Base-by-base conservation (phyloP, 1,140 invertebrate genomes). In the Caerostris extrusa region DNA sequence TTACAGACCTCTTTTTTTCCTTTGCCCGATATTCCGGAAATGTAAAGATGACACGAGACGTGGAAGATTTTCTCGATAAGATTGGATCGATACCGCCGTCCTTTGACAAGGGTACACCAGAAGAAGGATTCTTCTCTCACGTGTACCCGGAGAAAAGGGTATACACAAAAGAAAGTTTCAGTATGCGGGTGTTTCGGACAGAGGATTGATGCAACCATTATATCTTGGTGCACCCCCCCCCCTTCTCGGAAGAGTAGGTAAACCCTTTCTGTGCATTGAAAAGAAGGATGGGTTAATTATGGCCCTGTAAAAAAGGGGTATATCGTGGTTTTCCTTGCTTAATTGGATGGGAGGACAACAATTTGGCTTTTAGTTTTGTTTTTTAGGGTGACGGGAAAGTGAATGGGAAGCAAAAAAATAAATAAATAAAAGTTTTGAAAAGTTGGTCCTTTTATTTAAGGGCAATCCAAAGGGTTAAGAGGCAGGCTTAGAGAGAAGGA, bases 31-130 rank as follows among this genome's bases (percentile, higher is more conserved):
- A 85, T 61, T 85, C 82, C 56, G 91, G 91, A 87, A 87, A 93
- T 87, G 64, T 87, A 34, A 93, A 87, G 91, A 93, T 93, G 91
- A 93, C 83, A 93, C 81, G 83, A 77, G 83, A 93, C 85, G 91
- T 86, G 91, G 67, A 71, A 77, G 83, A 93, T 57, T 87, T 93
- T 87, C 67, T n/a, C 82, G 83, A 69, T 69, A 93, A 71, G 67
- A 58, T 50, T 7, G 50, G 91, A 93, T 93, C 91, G 91, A 86
- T 91, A 64, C n/a, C 81, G 8, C 14, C 83, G 17, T 87, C 82
- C 64, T 71, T 71, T 87, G 64, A 93, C 81, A 91, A 83, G 57
- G 82, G 50, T n/a, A 53, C 56, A 57, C 17, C 5, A 57, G 56
- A 58, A 56, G 17, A 7, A n/a, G 50, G 17, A 34, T 8, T 17